A percentile compares a stretch with the other conserved stretches of the same genome.
Evolutionary conservation across 2,113 vertebrate genomes (phyloP).

Genomic region (Labeo catla): DNA sequence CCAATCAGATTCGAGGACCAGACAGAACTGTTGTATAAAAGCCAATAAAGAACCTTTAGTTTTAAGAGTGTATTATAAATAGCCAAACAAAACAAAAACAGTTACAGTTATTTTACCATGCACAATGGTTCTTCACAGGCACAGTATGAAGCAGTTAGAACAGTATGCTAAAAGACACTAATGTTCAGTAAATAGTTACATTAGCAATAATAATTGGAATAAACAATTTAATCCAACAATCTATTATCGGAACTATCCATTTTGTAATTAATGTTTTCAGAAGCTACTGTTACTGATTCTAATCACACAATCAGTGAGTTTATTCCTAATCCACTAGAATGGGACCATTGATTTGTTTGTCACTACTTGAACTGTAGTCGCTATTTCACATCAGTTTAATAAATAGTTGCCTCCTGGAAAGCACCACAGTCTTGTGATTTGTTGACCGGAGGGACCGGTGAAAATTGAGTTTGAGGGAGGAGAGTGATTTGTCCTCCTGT

Average conservation of each 20-base stretch:
- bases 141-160: not conserved
- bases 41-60: too few species aligned
- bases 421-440: constrained; percentile 18
- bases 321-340: constrained; percentile 35
- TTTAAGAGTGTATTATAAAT: not conserved
- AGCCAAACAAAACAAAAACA: not conserved
- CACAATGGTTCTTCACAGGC: not conserved
- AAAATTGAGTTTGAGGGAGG: constrained; percentile 35
- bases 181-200: not conserved
- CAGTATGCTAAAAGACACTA: not conserved
- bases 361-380: constrained; percentile 48
- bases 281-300: constrained; percentile 40
- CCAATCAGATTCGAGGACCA: too few species aligned
- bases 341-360: constrained; percentile 52
- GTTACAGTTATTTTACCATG: not conserved
- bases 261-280: constrained; percentile 27
- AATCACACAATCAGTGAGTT: constrained; percentile 38
- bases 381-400: constrained; percentile 49
- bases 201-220: not conserved
- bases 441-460: constrained; percentile 41
- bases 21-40: too few species aligned
- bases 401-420: constrained; percentile 56
- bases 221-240: not conserved
- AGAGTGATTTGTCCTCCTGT: constrained; percentile 43
- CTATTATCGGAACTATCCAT: not conserved